Percentiles rank a stretch among this genome's conserved stretches.
Evolutionary conservation across 2,113 vertebrate genomes (phyloP).

Genomic region (Xenopus borealis): DNA sequence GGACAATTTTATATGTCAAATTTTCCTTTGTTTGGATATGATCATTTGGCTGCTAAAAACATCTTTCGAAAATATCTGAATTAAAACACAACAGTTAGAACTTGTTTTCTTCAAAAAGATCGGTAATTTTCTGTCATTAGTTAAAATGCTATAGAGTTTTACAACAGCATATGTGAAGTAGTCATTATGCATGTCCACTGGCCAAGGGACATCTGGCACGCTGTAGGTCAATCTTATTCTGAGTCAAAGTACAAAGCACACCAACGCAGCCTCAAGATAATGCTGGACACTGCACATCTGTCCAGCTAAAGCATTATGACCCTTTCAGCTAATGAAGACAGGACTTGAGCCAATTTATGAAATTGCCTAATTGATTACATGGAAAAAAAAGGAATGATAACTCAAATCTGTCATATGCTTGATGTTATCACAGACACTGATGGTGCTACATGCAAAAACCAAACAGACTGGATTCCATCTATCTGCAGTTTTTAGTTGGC

Average conservation of each 20-base stretch:
- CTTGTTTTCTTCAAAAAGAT: background rate
- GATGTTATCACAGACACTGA: background rate
- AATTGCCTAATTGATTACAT: slow-evolving; percentile 16
- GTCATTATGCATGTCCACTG: background rate
- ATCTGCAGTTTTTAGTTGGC: too few species aligned
- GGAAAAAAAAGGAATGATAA: background rate
- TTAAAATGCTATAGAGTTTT: background rate
- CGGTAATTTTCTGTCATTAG: background rate
- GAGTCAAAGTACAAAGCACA: slow-evolving; percentile 3
- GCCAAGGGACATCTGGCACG: slow-evolving; percentile 40
- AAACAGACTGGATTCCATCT: too few species aligned
- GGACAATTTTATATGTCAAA: too few species aligned
- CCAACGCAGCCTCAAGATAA: background rate
- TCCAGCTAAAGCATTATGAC: slow-evolving; percentile 18
- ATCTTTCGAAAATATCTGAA: background rate
- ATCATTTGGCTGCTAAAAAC: too few species aligned
- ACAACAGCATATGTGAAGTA: background rate
- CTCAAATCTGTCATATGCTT: background rate
- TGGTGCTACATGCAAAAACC: too few species aligned
- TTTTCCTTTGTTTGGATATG: too few species aligned
- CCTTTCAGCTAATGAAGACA: slow-evolving; percentile 22
- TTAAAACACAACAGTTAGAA: background rate
- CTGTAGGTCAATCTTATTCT: background rate
- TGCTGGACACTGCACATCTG: slow-evolving; percentile 16
- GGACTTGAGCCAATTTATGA: slow-evolving; percentile 23